Conservation (phyloP, 2,797 vertebrate genomes). For the Anguilla pacifica region DNA sequence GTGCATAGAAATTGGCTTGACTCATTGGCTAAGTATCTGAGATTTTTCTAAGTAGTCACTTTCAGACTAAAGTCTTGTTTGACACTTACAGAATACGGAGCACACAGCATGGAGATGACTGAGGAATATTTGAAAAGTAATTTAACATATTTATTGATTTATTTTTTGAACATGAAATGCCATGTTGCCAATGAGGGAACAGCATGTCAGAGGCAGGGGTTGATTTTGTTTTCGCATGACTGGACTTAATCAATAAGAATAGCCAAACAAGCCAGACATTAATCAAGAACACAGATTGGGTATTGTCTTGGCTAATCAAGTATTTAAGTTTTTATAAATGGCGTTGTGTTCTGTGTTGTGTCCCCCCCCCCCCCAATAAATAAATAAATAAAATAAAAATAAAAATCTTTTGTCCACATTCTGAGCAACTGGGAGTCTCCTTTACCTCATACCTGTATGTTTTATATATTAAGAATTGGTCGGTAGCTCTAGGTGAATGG, state of each 20-base stretch:
- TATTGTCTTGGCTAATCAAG: not conserved
- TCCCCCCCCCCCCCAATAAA: not conserved
- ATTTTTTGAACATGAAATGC: not conserved
- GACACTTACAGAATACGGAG: not conserved
- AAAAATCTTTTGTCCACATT: not conserved
- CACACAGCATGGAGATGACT: not conserved
- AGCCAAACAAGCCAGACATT: not conserved
- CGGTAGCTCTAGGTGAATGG: not conserved
- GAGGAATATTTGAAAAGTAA: not conserved
- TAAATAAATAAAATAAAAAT: no score
- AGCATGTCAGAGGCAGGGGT: not conserved
- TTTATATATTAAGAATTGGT: not conserved
- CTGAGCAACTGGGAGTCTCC: not conserved
- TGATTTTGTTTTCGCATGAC: not conserved
- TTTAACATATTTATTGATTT: not conserved
- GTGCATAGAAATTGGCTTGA: not conserved
- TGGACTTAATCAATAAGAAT: not conserved
- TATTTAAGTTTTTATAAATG: not conserved
- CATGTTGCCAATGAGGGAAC: not conserved
- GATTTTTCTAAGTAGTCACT: not conserved
- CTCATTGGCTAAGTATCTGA: not conserved
- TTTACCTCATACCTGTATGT: not conserved
- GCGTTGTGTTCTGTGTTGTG: not conserved
- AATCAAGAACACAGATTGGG: not conserved
- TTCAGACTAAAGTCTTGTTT: not conserved